Evolutionary conservation across 2,888 invertebrate species (phyloP), one percentile per base, ranked within the genome.

Genomic region (Subacronicta megacephala): DNA sequence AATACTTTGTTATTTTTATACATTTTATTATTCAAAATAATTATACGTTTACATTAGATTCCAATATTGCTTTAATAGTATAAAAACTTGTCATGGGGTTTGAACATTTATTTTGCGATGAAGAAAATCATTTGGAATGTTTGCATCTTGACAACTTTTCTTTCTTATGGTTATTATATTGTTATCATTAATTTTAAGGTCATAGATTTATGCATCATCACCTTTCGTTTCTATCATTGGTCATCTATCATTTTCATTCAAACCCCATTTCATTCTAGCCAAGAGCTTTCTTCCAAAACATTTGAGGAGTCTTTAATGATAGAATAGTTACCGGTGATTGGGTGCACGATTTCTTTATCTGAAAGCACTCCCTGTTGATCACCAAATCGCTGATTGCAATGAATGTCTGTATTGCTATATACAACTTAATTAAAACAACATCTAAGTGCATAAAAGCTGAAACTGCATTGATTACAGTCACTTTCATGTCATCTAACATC

Each of bases 71-170:
- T 90, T 89, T 68, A 77, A 83, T 87, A 85, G 82, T 84, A 83
- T 78, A 75, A 74, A 73, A 62, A 81, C 78, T 88, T 94, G 93
- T 93, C 77, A 93, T 94, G 94, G 94, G 94, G 94, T 94, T 94
- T 94, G 94, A 93, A 90, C 84, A 87, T 90, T 91, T 91, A 85
- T 87, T 86, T 93, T 90, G 85, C 87, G 83, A 87, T 84, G 81
- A 81, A 83, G 64, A 73, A 83, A 83, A 83, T 90, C 82, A 84
- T 89, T 90, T 90, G 90, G 93, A 93, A 93, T 93, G 93, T 93
- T 90, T 93, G 94, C 94, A 94, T 94, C 94, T 94, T 94, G 94
- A 94, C 94, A 93, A 93, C 93, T 94, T 92, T 90, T 90, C 87
- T 93, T 91, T 89, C 81, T 81, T 83, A 79, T 60, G 60, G 77